Base-by-base conservation (phyloP, 2,888 invertebrate genomes). In the Argyresthia albistria region DNA sequence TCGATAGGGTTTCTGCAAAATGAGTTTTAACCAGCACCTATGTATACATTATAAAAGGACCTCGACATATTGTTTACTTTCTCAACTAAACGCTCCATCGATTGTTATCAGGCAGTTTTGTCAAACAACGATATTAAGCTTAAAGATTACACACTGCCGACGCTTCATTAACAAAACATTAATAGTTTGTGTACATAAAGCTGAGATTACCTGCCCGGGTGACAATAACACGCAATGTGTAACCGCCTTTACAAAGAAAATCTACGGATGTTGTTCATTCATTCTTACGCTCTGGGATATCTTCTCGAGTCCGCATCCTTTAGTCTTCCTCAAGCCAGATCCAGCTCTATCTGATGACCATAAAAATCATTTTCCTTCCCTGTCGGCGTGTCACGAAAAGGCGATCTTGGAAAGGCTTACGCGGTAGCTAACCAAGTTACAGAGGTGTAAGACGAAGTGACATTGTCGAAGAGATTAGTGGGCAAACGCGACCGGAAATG, bases 391-490 rank as follows among this genome's bases (percentile, higher is more conserved):
- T 11, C 11, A 46, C 46, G 46, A 45, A 54, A 50, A 50, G 46
- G 15, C 50, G 48, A 46, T 52, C 53, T 52, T n/a, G 37, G 42
- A 43, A 54, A 53, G 53, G 52, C 49, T 56, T 53, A 48, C n/a
- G 43, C 51, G n/a, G 43, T 12, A 45, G 35, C 43, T 35, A 51
- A 50, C 43, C 35, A 51, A 36, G 45, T 45, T 9, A 50, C 43
- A 36, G 46, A 58, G 60, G 56, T 58, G 63, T 65, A 65, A 65
- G 64, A 57, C 68, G 67, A 70, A 68, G 51, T 63, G 63, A 67
- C 68, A 79, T 78, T 81, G 76, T 79, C 55, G 54, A 58, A 56
- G 56, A 66, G 70, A 70, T 80, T 80, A 79, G 73, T 70, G 66
- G 64, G 62, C 60, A 60, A 59, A 58, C 57, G 73, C 58, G 69